These are phyloP conservation scores for Muntiacus muntjak DNA, from an alignment of 2,113 vertebrate species.

Conservation along the genomic window DNA sequence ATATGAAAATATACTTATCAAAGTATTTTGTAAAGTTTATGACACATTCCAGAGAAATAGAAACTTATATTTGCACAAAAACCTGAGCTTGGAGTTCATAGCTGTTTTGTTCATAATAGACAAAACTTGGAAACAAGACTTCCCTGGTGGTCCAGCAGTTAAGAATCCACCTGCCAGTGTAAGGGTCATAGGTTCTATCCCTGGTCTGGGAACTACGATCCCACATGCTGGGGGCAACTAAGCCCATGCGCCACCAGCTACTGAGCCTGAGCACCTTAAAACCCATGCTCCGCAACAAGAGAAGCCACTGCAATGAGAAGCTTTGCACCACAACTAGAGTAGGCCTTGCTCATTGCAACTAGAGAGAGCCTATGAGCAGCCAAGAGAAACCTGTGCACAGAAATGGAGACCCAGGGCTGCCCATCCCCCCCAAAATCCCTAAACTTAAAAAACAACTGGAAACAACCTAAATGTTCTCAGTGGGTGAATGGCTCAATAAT, in stretches of 20 bases:
- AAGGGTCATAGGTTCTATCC: neutral
- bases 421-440: accelerated
- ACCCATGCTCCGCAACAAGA: neutral
- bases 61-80: neutral
- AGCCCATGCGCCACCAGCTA: neutral
- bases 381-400: neutral
- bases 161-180: neutral
- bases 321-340: neutral
- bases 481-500: neutral
- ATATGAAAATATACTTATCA: neutral
- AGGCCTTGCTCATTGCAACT: neutral
- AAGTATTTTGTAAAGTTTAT: neutral
- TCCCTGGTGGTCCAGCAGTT: neutral
- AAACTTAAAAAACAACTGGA: neutral
- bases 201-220: neutral
- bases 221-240: neutral
- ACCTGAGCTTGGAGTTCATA: neutral
- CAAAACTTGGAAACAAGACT: neutral
- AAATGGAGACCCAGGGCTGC: neutral
- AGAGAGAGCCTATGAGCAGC: neutral
- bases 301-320: neutral
- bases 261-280: neutral
- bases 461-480: neutral
- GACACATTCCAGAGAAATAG: neutral
- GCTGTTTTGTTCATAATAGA: neutral